Evolutionary conservation across 2,797 vertebrate genomes (phyloP).

Genomic region (Xenentodon cancila): DNA sequence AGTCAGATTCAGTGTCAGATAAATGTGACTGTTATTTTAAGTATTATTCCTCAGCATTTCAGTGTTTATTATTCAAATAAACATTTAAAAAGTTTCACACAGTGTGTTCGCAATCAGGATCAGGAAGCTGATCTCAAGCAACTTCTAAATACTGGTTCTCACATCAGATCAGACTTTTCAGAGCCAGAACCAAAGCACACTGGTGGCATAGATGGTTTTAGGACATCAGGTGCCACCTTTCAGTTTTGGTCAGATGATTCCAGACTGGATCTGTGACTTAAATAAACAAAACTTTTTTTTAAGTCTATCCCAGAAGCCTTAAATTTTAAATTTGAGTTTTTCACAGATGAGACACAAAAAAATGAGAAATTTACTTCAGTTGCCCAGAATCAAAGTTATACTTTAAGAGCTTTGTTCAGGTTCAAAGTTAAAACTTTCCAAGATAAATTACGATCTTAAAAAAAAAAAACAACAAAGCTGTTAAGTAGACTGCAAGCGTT

Average conservation of each 20-base stretch:
- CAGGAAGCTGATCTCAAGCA: background rate
- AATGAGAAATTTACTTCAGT: no score
- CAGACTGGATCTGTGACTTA: background rate
- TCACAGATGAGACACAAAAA: no score
- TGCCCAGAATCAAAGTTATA: no score
- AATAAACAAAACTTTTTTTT: no score
- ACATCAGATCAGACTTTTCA: background rate
- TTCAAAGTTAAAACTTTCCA: no score
- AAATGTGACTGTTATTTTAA: background rate
- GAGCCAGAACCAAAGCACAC: background rate
- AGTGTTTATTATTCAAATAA: background rate
- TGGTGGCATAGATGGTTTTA: conserved; percentile 1
- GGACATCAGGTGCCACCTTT: conserved; percentile 16
- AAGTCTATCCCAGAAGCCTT: no score
- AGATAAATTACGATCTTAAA: no score
- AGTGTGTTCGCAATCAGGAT: background rate
- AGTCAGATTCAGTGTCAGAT: conserved; percentile 4
- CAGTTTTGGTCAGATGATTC: conserved; percentile 3
- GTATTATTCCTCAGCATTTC: background rate
- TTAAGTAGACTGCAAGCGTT: no score
- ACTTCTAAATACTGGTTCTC: conserved; percentile 2
- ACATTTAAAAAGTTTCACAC: background rate
- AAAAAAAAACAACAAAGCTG: no score
- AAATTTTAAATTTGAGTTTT: no score
- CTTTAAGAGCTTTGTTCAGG: no score